These are phyloP conservation scores for Siniperca obscura DNA, from an alignment of 2,797 vertebrate species.

Conservation along the genomic window DNA sequence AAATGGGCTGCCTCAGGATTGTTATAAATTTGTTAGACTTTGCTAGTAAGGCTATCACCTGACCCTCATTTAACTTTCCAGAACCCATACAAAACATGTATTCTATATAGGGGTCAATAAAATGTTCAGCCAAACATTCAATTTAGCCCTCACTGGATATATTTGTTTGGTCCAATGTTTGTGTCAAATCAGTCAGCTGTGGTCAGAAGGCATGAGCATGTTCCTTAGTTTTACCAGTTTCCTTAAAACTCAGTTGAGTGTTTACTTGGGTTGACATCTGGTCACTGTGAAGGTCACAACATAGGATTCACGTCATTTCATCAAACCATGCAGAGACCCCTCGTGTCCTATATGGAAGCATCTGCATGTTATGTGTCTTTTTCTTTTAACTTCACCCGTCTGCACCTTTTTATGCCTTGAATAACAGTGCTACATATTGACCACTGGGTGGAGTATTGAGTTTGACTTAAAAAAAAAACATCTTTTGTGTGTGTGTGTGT, in stretches of 20 bases:
- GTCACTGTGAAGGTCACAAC: not conserved
- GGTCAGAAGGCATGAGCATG: not conserved
- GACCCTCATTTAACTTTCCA: not conserved
- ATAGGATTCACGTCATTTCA: not conserved
- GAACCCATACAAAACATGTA: not conserved
- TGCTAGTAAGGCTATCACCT: not conserved
- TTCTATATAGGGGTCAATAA: not conserved
- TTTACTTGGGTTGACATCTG: slow-evolving; percentile 5
- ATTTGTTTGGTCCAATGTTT: not conserved
- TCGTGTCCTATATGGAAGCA: not conserved
- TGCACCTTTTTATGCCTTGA: not conserved
- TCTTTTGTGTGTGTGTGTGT: slow-evolving; percentile 4
- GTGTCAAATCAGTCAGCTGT: not conserved
- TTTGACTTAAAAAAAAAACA: slow-evolving; percentile 1
- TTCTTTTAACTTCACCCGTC: not conserved
- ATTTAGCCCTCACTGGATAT: not conserved
- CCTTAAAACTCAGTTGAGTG: slow-evolving; percentile 4
- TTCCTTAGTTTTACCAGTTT: not conserved
- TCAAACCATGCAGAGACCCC: not conserved
- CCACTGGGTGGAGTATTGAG: slow-evolving; percentile 73
- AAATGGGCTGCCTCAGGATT: slow-evolving; percentile 17
- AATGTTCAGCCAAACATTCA: not conserved
- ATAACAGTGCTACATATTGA: slow-evolving; percentile 32
- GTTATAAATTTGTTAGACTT: slow-evolving; percentile 20
- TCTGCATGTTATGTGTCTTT: not conserved